These are phyloP conservation scores for Amphilophus citrinellus DNA, from an alignment of 2,113 vertebrate species.

Conservation along the genomic window DNA sequence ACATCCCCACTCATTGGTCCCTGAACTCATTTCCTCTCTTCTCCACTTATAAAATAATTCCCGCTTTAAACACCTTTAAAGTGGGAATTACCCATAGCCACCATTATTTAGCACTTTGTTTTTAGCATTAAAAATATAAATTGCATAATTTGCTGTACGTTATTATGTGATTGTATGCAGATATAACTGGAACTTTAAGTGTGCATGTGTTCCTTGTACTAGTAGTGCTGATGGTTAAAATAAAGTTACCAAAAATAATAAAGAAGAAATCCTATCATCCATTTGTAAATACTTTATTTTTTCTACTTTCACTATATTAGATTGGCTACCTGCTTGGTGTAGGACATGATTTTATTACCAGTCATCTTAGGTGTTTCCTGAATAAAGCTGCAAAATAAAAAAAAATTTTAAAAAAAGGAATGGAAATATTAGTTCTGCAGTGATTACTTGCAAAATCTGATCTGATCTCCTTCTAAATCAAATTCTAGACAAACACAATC, in stretches of 20 bases:
- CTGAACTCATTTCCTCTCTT: neutral
- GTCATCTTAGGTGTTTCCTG: no score
- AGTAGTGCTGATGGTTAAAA: neutral
- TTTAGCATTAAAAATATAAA: neutral
- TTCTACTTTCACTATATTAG: no score
- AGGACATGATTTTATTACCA: no score
- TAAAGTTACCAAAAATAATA: conserved; percentile 5
- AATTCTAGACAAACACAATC: neutral
- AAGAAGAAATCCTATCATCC: neutral
- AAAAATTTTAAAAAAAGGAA: no score
- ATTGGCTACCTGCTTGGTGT: no score
- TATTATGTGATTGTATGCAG: neutral
- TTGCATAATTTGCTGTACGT: neutral
- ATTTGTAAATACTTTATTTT: no score
- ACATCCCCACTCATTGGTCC: neutral
- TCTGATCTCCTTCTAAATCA: no score
- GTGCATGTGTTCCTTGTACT: neutral
- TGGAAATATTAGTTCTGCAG: no score
- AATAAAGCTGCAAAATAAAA: no score
- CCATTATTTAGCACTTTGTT: neutral
- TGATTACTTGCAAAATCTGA: no score
- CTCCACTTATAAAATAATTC: neutral
- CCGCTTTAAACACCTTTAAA: neutral
- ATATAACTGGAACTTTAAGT: neutral
- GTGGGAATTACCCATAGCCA: neutral